These are phyloP conservation scores for Scelioninae gen. 1 DNA, from an alignment of 2,888 invertebrate genomes.

Conservation along the genomic window DNA sequence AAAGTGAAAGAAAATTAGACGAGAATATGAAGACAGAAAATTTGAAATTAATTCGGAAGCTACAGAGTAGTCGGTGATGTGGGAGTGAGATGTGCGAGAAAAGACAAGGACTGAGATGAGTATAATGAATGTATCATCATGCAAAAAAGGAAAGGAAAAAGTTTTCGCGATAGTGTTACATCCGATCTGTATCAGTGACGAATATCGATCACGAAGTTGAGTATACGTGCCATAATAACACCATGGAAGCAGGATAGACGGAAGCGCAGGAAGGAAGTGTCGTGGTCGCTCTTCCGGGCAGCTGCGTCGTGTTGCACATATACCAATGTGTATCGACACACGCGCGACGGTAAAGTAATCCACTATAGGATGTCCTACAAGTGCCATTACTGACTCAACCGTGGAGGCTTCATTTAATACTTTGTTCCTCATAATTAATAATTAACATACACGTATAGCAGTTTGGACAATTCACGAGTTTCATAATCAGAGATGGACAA, in stretches of 20 bases:
- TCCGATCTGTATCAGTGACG: conserved; percentile 75
- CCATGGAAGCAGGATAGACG: conserved; percentile 73
- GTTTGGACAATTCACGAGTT: neutral
- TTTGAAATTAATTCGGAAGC: conserved; percentile 33
- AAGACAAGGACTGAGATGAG: conserved; percentile 13
- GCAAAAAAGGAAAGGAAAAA: conserved; percentile 40
- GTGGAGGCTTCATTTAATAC: conserved; percentile 82
- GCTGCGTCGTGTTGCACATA: conserved; percentile 75
- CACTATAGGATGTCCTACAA: conserved; percentile 83
- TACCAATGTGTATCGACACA: conserved; percentile 76
- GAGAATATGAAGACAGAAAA: conserved; percentile 37
- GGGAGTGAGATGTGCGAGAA: too few relatives aligned
- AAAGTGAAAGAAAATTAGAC: conserved; percentile 47
- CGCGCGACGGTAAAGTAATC: conserved; percentile 83
- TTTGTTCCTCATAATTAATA: conserved; percentile 79
- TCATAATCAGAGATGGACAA: too few relatives aligned
- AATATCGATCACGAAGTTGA: conserved; percentile 72
- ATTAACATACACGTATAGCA: conserved; percentile 41
- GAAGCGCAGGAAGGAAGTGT: conserved; percentile 83
- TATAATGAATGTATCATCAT: conserved; percentile 63
- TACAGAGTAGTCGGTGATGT: neutral
- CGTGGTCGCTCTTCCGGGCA: conserved; percentile 83
- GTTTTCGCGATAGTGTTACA: conserved; percentile 67
- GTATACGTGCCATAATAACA: conserved; percentile 66
- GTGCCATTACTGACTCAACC: conserved; percentile 78